Base-by-base conservation (phyloP, 2,888 invertebrate species). In the Metellina segmentata region DNA sequence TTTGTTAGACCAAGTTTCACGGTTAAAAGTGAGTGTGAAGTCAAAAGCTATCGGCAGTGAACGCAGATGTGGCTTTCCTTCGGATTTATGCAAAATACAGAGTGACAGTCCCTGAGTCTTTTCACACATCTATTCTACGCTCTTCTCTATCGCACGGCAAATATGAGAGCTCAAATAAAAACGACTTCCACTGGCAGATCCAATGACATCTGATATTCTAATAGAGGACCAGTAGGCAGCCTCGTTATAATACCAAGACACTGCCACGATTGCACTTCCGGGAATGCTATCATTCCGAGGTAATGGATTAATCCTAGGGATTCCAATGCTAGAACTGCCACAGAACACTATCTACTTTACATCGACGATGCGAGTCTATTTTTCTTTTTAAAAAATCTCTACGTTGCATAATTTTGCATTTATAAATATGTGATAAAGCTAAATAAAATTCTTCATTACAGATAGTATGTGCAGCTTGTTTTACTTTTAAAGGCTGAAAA, bases 51-150 rank as follows among this genome's bases (percentile, higher is more conserved):
- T 82, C 77, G 20, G n/a, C 69, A 53, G 74, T 69, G 74, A 82
- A 82, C 82, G 82, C 74, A 77, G 89, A 89, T 82, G 89, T 82
- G 77, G 75, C 75, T 89, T 89, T 89, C 52, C 78, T 87, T 81
- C 77, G 74, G 89, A 89, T 89, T 82, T 82, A 82, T 82, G 89
- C 82, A 82, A 82, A 89, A 89, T 86, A 16, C 85, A 20, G 70
- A 78, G 77, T 86, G 85, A 78, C 85, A 86, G 70, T 69, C 48
- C 51, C 61, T 11, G 49, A 78, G 8, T 85, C 61, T 16, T 51
- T 13, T 19, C 49, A 9, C 11, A 78, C 77, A 70, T 86, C 20
- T 86, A 86, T 86, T 77, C 19, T 70, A 20, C 20, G 19, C 51
- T 19, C 49, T 86, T 78, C 51, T 7, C 69, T 85, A 69, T 20